Evolutionary conservation across 2,113 vertebrate species (phyloP).

Genomic region (Carollia perspicillata): DNA sequence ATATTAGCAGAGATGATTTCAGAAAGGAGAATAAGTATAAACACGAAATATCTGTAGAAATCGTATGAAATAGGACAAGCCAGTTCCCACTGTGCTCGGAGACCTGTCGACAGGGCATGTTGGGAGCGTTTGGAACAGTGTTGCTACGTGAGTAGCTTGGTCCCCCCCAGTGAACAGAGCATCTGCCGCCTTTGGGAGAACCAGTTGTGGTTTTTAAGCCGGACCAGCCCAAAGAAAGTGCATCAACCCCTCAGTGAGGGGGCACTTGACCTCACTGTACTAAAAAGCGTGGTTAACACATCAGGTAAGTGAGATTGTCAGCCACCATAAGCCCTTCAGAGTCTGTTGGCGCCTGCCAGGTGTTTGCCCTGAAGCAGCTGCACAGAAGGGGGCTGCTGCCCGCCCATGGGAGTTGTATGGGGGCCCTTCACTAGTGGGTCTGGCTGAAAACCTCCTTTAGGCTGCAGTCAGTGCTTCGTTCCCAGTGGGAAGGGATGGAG

Average conservation of each 20-base stretch:
- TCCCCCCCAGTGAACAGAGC: neutral
- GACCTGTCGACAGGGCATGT: accelerated
- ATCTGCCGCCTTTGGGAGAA: neutral
- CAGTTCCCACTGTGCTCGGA: accelerated
- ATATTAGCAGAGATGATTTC: neutral
- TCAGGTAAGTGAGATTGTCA: neutral
- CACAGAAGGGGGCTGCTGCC: neutral
- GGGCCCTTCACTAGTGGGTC: neutral
- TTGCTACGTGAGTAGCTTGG: accelerated
- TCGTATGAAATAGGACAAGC: neutral
- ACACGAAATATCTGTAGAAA: neutral
- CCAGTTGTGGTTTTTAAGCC: neutral
- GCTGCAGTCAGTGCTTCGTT: neutral
- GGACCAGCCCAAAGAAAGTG: neutral
- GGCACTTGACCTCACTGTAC: neutral
- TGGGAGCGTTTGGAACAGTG: accelerated
- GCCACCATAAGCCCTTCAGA: neutral
- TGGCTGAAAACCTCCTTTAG: neutral
- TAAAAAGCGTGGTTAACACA: neutral
- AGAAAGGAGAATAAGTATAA: neutral
- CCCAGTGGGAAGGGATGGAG: neutral
- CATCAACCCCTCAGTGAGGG: neutral
- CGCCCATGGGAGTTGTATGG: neutral
- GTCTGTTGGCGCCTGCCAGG: too few relatives aligned
- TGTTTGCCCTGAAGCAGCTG: too few relatives aligned